Conservation (phyloP, 2,888 invertebrate species). For the Drosophila leonis region DNA sequence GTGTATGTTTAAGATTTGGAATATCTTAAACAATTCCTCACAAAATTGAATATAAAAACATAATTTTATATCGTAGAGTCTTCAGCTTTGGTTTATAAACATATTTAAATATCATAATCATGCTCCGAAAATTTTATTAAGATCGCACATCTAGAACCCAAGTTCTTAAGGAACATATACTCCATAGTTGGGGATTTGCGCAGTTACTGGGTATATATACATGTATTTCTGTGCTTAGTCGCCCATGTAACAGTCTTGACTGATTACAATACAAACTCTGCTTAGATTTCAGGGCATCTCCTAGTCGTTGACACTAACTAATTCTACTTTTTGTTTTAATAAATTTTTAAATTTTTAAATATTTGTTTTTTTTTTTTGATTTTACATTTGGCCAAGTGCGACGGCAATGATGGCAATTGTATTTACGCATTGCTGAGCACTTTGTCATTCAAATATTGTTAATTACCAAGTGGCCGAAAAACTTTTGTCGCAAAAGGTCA, state of each 20-base stretch:
- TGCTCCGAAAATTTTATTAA: not conserved
- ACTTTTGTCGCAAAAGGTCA: constrained; percentile 64
- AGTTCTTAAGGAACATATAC: not conserved
- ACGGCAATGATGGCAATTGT: constrained; percentile 67
- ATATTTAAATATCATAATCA: not conserved
- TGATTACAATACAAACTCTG: not conserved
- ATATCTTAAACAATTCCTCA: not conserved
- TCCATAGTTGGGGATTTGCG: not conserved
- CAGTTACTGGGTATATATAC: not conserved
- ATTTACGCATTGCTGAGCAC: constrained; percentile 81
- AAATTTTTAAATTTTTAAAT: constrained; percentile 19
- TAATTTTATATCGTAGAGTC: not conserved
- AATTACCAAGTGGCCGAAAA: constrained; percentile 59
- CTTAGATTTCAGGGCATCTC: not conserved
- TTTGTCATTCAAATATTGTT: constrained; percentile 71
- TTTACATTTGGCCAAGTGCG: constrained; percentile 58
- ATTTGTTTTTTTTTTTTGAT: constrained; percentile 30
- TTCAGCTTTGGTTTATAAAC: too few species aligned
- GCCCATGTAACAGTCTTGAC: not conserved
- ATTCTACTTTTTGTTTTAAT: constrained; percentile 17
- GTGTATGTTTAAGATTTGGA: fast-evolving
- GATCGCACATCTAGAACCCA: not conserved
- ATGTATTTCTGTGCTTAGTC: not conserved
- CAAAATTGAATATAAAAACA: not conserved
- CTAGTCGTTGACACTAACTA: not conserved